Base-by-base conservation (phyloP, 2,113 vertebrate species). In the Potamarius usumacintae region DNA sequence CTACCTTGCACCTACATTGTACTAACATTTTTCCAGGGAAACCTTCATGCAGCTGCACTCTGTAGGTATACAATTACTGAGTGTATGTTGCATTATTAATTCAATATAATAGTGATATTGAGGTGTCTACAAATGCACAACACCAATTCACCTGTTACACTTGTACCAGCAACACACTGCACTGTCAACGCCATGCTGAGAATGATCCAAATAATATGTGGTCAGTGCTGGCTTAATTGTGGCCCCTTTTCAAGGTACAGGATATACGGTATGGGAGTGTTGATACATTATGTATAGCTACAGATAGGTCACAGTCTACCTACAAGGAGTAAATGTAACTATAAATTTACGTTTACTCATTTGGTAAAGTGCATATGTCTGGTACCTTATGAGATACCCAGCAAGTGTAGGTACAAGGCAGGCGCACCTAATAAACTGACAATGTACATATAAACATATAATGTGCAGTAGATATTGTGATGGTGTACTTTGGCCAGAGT, bases 401-500 rank as follows among this genome's bases (percentile, higher is more conserved):
- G 2, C 74, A 77, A 50, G 69, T 69, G 17, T 9, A 71, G 18
- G 18, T 74, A 55, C 25, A 27, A 27, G 55, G 78, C 42, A 81
- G 27, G 27, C 42, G 57, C 8, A 81, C 18, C 55, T 81, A 42
- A 42, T 62, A 42, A 81, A 60, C 4, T 42, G 27, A 10, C 30
- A 81, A 62, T 60, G 57, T 81, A 81, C 62, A 60, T 42, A 22
- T 20, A 80, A 57, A 57, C n/a, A 72, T 15, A 25, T 27, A 62
- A 88, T 67, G 78, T 18, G 25, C 11, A 79, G 50, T 69, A 53
- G 15, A 53, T 15, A 84, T 15, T 18, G 60, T 30, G 34, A 20
- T 63, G 4, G 63, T 82, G 18, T 89, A 99, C 18, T 97, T 93
- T 93, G 92, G 74, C 93, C 96, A 0, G 96, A 96, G 92, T 96